Conservation (phyloP, 1,140 invertebrate genomes). For the Cyphomyrmex costatus region DNA sequence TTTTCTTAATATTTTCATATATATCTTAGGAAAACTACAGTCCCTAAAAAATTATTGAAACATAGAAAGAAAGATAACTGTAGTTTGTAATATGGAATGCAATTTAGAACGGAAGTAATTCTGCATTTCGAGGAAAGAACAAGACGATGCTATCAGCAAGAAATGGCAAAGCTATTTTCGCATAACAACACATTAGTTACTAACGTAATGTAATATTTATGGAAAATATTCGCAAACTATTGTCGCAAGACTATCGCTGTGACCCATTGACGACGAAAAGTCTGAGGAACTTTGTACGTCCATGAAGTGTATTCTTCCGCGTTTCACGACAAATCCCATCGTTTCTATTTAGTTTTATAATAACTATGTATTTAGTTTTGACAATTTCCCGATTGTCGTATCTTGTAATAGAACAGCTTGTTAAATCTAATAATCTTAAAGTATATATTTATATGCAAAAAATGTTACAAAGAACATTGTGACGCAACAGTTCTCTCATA, state of each 20-base stretch:
- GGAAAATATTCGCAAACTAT: slow-evolving; percentile 39
- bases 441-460: not conserved
- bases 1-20: slow-evolving; percentile 3
- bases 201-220: slow-evolving; percentile 49
- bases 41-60: not conserved
- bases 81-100: slow-evolving; percentile 15
- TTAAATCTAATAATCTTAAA: not conserved
- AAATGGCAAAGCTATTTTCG: slow-evolving; percentile 28
- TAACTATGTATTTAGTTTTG: not conserved
- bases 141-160: slow-evolving; percentile 1
- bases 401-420: not conserved
- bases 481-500: slow-evolving; percentile 6
- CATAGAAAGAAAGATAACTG: slow-evolving; percentile 10
- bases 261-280: slow-evolving; percentile 35
- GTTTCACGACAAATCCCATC: slow-evolving; percentile 52
- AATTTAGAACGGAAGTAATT: slow-evolving; percentile 39
- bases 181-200: slow-evolving; percentile 25
- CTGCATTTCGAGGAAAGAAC: not conserved
- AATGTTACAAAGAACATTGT: not conserved
- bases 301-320: slow-evolving; percentile 37
- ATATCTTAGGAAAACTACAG: not conserved
- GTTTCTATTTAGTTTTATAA: slow-evolving; percentile 14
- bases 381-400: not conserved
- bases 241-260: slow-evolving; percentile 16
- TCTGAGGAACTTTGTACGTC: slow-evolving; percentile 40